Evolutionary conservation across 2,113 vertebrate species (phyloP).

Genomic region (Charadrius vociferus): DNA sequence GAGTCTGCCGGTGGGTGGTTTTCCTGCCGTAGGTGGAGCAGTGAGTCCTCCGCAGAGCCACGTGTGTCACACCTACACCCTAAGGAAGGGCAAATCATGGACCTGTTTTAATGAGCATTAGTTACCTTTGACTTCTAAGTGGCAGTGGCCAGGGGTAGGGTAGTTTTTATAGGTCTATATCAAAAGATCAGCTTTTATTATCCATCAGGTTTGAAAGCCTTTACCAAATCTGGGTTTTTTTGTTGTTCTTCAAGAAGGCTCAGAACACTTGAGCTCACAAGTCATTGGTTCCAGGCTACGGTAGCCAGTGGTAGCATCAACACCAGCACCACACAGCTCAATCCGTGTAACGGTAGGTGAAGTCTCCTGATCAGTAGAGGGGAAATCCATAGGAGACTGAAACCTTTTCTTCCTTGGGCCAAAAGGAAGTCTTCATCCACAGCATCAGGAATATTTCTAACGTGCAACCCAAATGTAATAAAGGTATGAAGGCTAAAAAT

Average conservation of each 20-base stretch:
- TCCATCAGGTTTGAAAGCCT: background rate
- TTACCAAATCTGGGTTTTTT: background rate
- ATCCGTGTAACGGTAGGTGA: background rate
- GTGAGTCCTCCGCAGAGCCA: background rate
- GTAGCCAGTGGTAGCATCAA: background rate
- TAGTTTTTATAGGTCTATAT: background rate
- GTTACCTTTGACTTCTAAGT: background rate
- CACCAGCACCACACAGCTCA: background rate
- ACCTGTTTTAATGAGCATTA: background rate
- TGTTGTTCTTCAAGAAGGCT: background rate
- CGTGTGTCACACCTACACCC: background rate
- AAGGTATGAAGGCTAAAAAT: conserved; percentile 13
- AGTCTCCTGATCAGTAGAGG: background rate
- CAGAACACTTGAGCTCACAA: background rate
- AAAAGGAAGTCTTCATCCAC: background rate
- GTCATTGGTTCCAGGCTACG: background rate
- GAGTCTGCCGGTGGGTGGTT: background rate
- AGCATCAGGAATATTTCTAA: conserved; percentile 10
- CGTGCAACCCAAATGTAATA: background rate
- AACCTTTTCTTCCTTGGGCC: background rate
- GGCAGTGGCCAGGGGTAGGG: background rate
- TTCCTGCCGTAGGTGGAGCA: background rate
- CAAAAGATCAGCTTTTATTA: background rate
- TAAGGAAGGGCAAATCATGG: background rate
- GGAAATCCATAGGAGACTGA: background rate